These are phyloP conservation scores for Xiphydria camelus DNA, from an alignment of 2,888 invertebrate genomes.

Conservation along the genomic window DNA sequence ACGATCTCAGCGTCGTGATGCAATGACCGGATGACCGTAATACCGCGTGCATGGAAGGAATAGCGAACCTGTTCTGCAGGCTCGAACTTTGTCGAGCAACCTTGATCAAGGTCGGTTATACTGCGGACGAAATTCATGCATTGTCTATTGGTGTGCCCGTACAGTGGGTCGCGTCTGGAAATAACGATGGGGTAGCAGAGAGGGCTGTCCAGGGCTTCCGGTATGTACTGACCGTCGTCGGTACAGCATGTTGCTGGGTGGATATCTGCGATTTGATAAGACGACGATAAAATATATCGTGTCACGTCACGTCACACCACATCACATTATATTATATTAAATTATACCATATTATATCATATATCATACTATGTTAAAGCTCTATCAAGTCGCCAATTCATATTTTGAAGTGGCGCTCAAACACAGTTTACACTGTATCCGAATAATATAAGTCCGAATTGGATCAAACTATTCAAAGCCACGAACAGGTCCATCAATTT, in stretches of 20 bases:
- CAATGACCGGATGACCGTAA: not conserved
- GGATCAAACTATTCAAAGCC: no score
- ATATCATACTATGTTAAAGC: no score
- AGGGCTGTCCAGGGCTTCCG: conserved; percentile 48
- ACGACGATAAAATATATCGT: no score
- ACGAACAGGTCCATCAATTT: no score
- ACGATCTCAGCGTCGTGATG: no score
- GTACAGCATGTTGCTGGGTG: conserved; percentile 68
- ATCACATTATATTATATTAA: no score
- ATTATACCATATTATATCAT: no score
- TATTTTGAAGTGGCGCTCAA: no score
- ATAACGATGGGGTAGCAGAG: conserved; percentile 51
- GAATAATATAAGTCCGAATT: no score
- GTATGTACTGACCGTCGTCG: conserved; percentile 61
- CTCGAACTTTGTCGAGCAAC: conserved; percentile 59
- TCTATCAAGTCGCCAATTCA: no score
- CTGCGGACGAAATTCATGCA: conserved; percentile 78
- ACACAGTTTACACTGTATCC: no score
- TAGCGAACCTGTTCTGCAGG: conserved; percentile 73
- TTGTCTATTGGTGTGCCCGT: conserved; percentile 61
- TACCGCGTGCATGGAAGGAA: not conserved
- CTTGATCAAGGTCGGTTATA: conserved; percentile 67
- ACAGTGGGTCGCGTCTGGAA: conserved; percentile 58
- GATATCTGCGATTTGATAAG: conserved; percentile 55
- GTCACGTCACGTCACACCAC: no score